Evolutionary conservation across 2,797 vertebrate genomes (phyloP), one percentile per base, ranked within the genome.

Genomic region (Taenioides sp.): DNA sequence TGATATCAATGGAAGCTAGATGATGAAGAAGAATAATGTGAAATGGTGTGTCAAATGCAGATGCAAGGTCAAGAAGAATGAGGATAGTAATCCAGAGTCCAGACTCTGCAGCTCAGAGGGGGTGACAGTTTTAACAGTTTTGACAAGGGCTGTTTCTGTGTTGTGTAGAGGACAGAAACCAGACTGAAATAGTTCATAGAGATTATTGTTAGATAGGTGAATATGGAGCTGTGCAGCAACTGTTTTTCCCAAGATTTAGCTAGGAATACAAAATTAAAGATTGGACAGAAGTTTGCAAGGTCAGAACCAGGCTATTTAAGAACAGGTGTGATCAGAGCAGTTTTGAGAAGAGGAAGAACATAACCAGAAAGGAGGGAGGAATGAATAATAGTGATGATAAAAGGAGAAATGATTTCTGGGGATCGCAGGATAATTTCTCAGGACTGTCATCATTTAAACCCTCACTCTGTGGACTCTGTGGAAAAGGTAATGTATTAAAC

Each of bases 331-430:
- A 60, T 17, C 3, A 40, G 14, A 20, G 65, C 27, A 34, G 52
- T 76, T 63, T 67, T 76, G 23, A 63, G 67, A 27, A 12, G 20
- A 28, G 55, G 10, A 2, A 58, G 57, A 55, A 67, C 65, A 25
- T 20, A 58, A 23, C 65, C 34, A 59, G 52, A 25, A 10, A 47
- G 11, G 49, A 62, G 43, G n/a, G 63, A 61, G 18, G 40, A 22
- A 1, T 47, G 43, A 16, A 47, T 47, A 11, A 14, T 47, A 47
- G 43, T 47, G 14, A 11, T 47, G 43, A 47, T 12, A 16, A 47
- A 16, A 47, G 43, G 43, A 16, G 43, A 31, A 31, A 31, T 31
- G 0, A 34, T 34, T 34, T 34, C 34, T 7, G 34, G 34, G 34
- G 7, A 34, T 34, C 2, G 34, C 34, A 34, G 7, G 34, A 9